phyloP scores from a whole-genome alignment of 1,140 invertebrate genomes.

The Maniola jurtina region DNA sequence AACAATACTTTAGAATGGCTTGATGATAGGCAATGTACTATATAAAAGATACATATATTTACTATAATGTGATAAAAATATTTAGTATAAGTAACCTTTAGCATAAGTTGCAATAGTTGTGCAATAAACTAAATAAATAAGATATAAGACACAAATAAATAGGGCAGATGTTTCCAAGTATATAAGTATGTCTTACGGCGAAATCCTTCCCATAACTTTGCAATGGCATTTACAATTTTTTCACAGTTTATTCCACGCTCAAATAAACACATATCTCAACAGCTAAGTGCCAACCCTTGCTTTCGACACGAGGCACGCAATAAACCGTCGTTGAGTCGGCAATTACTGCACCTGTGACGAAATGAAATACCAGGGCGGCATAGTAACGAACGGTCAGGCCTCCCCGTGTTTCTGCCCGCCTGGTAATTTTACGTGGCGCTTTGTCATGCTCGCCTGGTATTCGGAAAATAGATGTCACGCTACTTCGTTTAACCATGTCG shows the following conservation, averaged over 20 bases:
- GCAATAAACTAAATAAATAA: background rate
- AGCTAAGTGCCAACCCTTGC: slow-evolving; percentile 8
- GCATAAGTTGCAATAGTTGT: too few species aligned
- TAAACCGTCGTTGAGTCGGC: slow-evolving; percentile 24
- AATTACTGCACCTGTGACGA: slow-evolving; percentile 37
- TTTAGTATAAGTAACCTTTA: too few species aligned
- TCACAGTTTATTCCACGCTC: background rate
- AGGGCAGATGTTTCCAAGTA: background rate
- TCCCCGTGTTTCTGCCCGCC: slow-evolving; percentile 30
- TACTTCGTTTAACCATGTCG: slow-evolving; percentile 5
- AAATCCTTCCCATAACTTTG: background rate
- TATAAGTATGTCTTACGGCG: background rate
- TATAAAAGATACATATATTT: too few species aligned
- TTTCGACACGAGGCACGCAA: slow-evolving; percentile 19
- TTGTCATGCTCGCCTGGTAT: slow-evolving; percentile 17
- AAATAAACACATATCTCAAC: slow-evolving; percentile 8
- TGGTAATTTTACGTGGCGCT: slow-evolving; percentile 26
- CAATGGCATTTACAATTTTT: background rate
- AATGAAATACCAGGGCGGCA: slow-evolving; percentile 34
- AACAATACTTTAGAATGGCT: too few species aligned
- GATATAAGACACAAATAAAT: background rate
- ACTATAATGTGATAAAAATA: too few species aligned
- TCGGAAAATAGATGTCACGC: slow-evolving; percentile 15
- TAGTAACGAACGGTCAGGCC: slow-evolving; percentile 18
- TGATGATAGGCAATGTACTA: too few species aligned